phyloP scores from a whole-genome alignment of 2,797 vertebrate species.

The Dicrostonyx torquatus region DNA sequence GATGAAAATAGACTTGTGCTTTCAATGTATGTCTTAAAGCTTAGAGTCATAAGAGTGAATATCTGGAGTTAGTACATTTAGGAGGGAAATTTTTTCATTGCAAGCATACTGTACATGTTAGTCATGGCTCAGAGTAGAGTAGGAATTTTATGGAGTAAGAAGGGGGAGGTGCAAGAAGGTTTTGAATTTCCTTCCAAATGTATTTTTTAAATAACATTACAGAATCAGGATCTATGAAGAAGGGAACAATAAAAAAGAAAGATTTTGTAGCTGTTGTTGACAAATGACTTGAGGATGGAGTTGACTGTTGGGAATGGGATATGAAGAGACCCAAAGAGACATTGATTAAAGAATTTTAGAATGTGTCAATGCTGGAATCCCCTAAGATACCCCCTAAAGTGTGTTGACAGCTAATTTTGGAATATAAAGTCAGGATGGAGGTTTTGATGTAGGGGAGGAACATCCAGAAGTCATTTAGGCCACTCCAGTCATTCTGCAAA shows the following conservation, averaged over 20 bases:
- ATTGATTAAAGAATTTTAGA: not conserved
- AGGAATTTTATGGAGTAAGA: conserved; percentile 69
- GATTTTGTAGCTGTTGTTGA: not conserved
- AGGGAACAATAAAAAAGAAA: conserved; percentile 23
- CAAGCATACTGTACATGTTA: conserved; percentile 77
- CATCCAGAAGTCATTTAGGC: conserved; percentile 51
- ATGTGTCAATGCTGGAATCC: not conserved
- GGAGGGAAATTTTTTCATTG: conserved; percentile 60
- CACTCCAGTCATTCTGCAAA: not conserved
- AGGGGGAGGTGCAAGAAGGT: conserved; percentile 67
- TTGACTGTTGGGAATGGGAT: conserved; percentile 7
- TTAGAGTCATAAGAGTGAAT: conserved; percentile 60
- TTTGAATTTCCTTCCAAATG: conserved; percentile 70
- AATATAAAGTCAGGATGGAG: conserved; percentile 14
- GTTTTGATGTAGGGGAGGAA: not conserved
- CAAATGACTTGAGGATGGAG: conserved; percentile 36
- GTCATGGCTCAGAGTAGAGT: conserved; percentile 71
- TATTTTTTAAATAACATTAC: conserved; percentile 71
- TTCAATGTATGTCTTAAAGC: conserved; percentile 58
- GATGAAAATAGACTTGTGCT: conserved; percentile 48
- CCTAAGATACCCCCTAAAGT: conserved; percentile 32
- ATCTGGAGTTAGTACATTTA: conserved; percentile 62
- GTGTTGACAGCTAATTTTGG: conserved; percentile 54
- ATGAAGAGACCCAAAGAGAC: conserved; percentile 28
- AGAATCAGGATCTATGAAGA: conserved; percentile 55